A percentile compares a stretch with the other conserved stretches of the same genome.
Conservation (phyloP, 2,113 vertebrate genomes). For the Nematolebias whitei region DNA sequence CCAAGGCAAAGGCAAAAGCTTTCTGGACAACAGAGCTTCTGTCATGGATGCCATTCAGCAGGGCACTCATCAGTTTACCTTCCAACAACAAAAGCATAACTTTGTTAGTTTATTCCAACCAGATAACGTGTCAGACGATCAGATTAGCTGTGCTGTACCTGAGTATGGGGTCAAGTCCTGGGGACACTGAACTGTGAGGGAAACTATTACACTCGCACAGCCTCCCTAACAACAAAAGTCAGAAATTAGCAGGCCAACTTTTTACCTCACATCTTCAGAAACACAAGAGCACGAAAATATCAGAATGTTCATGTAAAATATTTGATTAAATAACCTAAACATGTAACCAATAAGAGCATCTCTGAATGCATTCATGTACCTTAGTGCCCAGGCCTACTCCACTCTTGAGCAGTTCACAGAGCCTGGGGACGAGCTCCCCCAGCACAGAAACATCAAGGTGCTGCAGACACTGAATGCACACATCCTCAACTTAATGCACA, state of each 20-base stretch:
- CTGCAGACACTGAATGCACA: conserved; percentile 88
- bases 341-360: not conserved
- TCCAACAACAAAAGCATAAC: not conserved
- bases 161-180: conserved; percentile 94
- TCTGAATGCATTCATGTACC: conserved; percentile 72
- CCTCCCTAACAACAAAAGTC: conserved; percentile 82
- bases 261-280: not conserved
- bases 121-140: not conserved
- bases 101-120: not conserved
- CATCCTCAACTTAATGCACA: not conserved
- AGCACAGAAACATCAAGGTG: conserved; percentile 93
- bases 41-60: conserved; percentile 91
- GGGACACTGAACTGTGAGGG: conserved; percentile 94
- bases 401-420: conserved; percentile 94
- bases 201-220: conserved; percentile 96
- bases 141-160: conserved; percentile 73
- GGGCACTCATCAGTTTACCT: conserved; percentile 97
- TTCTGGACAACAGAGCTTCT: conserved; percentile 92
- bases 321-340: not conserved
- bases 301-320: no score
- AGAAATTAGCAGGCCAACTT: not conserved
- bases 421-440: conserved; percentile 89
- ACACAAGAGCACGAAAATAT: not conserved
- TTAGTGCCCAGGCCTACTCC: conserved; percentile 96
- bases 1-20: conserved; percentile 92